Conservation (phyloP, 2,113 vertebrate genomes). For the Ursus arctos region DNA sequence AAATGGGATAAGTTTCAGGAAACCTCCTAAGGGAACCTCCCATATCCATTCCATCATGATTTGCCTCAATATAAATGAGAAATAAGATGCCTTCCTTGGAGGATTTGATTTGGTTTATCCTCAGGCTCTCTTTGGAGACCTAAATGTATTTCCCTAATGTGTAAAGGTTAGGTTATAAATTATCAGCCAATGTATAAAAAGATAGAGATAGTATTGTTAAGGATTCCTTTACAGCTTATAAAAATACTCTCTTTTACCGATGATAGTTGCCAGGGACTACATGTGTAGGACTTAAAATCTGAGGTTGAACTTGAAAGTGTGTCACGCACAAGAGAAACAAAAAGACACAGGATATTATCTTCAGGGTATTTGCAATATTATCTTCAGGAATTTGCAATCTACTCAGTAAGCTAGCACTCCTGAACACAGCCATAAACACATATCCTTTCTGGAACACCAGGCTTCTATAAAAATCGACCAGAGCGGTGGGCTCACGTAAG, state of each 20-base stretch:
- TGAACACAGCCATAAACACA: not conserved
- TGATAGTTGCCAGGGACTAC: not conserved
- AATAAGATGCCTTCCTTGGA: not conserved
- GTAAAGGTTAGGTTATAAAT: not conserved
- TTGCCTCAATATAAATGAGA: not conserved
- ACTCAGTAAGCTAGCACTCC: not conserved
- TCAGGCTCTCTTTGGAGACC: not conserved
- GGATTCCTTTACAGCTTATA: not conserved
- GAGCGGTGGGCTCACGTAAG: not conserved
- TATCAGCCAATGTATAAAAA: not conserved
- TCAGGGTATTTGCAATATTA: not conserved
- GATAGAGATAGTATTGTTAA: not conserved
- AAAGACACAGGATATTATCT: not conserved
- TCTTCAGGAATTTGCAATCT: not conserved
- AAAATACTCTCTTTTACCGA: not conserved
- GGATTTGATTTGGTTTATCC: constrained; percentile 23
- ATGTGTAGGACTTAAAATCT: not conserved
- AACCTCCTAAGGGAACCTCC: not conserved
- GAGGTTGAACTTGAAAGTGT: constrained; percentile 24
- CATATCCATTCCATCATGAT: not conserved
- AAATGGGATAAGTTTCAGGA: not conserved
- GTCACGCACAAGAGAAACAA: not conserved
- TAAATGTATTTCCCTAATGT: not conserved
- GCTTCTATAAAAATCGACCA: not conserved
- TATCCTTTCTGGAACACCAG: not conserved